These are phyloP conservation scores for Homalodisca vitripennis DNA, from an alignment of 1,140 invertebrate species.

Conservation along the genomic window DNA sequence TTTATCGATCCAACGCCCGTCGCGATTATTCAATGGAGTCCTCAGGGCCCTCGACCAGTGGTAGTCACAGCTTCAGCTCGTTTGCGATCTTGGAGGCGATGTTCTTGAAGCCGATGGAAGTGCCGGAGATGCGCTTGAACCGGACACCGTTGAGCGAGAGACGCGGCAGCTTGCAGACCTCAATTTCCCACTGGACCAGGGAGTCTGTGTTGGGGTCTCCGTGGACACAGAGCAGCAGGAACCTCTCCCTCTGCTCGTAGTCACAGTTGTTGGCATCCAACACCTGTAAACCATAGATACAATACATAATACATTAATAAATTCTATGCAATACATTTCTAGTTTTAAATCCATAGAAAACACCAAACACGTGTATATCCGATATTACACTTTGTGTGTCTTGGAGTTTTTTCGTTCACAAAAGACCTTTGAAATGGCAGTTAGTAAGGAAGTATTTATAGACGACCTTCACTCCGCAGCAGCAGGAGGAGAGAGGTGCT, in stretches of 20 bases:
- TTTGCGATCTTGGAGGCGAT: slow-evolving; percentile 99
- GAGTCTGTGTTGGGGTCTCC: slow-evolving; percentile 98
- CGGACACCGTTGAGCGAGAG: slow-evolving; percentile 98
- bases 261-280: slow-evolving; percentile 99
- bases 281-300: slow-evolving; percentile 64
- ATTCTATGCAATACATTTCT: no score
- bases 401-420: no score
- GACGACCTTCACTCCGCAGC: no score
- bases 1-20: no score
- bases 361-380: no score
- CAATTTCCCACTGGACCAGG: slow-evolving; percentile 99
- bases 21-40: slow-evolving; percentile 17
- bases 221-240: slow-evolving; percentile 95
- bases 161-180: slow-evolving; percentile 98
- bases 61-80: slow-evolving; percentile 98
- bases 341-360: no score
- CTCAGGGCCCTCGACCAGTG: slow-evolving; percentile 41
- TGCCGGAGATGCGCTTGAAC: slow-evolving; percentile 99
- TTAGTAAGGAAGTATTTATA: no score
- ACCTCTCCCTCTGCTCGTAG: slow-evolving; percentile 98
- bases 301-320: no score
- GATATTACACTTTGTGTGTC: no score
- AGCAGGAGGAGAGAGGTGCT: no score
- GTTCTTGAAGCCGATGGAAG: slow-evolving; percentile 99
- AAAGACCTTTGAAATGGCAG: no score